Conservation (phyloP, 2,888 invertebrate species). For the Cremastinae sp. region DNA sequence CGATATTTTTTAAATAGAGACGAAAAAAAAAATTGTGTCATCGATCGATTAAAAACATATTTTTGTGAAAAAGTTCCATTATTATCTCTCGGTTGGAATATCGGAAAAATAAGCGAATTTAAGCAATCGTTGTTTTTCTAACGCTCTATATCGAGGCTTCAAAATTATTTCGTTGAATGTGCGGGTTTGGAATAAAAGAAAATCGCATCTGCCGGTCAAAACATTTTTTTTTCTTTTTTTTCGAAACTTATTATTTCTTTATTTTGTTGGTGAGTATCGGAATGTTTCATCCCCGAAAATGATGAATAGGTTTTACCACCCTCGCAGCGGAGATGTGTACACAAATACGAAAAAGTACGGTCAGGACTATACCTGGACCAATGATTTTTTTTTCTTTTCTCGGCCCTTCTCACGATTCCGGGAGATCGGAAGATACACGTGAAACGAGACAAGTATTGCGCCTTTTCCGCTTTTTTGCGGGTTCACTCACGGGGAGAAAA, state of each 20-base stretch:
- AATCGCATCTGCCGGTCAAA: not conserved
- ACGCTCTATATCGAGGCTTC: no score
- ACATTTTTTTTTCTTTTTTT: not conserved
- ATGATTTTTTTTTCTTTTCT: slow-evolving; percentile 14
- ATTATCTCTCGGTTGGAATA: no score
- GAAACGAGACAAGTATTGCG: slow-evolving; percentile 4
- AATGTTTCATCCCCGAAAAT: not conserved
- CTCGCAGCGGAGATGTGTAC: not conserved
- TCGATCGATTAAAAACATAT: no score
- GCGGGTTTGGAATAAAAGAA: not conserved
- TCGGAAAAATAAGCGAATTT: no score
- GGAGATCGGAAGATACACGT: slow-evolving; percentile 7
- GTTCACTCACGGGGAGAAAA: slow-evolving; percentile 13
- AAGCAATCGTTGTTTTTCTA: no score
- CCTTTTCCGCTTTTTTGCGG: slow-evolving; percentile 65
- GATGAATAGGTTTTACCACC: slow-evolving; percentile 23
- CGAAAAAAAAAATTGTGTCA: no score
- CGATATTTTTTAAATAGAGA: no score
- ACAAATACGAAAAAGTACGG: no score
- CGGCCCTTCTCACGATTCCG: slow-evolving; percentile 58
- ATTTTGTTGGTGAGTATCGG: no score
- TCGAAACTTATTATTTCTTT: no score
- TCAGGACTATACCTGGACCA: slow-evolving; percentile 39
- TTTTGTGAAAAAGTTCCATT: no score
- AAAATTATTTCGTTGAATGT: not conserved